Percentiles rank a stretch among this genome's conserved stretches.
phyloP scores from a whole-genome alignment of 2,113 vertebrate genomes.

The Oenanthe melanoleuca region DNA sequence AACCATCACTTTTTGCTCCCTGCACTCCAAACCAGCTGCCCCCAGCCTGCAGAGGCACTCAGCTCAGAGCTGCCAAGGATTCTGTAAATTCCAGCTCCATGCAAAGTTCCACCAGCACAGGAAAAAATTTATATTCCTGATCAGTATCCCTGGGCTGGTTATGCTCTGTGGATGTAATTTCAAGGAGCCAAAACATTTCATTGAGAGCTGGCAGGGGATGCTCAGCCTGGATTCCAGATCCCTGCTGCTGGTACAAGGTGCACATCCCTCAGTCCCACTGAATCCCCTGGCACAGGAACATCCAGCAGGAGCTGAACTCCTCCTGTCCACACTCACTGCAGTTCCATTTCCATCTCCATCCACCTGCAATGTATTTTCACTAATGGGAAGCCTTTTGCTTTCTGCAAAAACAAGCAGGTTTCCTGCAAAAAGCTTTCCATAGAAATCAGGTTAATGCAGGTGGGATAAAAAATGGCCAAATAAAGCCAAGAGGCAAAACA shows the following conservation, averaged over 20 bases:
- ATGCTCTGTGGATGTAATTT: background rate
- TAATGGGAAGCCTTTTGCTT: background rate
- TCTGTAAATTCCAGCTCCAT: background rate
- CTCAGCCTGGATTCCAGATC: fast-evolving
- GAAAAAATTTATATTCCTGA: background rate
- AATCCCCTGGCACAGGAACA: fast-evolving
- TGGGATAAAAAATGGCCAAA: background rate
- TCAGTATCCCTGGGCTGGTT: background rate
- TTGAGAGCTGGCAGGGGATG: background rate
- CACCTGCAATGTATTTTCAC: fast-evolving
- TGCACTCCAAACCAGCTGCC: background rate
- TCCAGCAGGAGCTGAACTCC: fast-evolving
- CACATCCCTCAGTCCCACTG: background rate
- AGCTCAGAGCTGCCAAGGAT: background rate
- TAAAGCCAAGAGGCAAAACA: background rate
- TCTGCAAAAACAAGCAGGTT: background rate
- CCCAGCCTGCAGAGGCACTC: background rate
- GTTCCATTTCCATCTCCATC: background rate
- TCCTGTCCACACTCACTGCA: fast-evolving
- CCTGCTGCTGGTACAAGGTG: background rate
- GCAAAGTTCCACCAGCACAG: background rate
- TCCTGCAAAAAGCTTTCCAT: background rate
- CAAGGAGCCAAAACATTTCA: background rate
- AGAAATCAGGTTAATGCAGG: background rate
- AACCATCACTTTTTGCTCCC: background rate